Evolutionary conservation across 2,113 vertebrate species (phyloP).

Genomic region (Phalacrocorax brasilianus): DNA sequence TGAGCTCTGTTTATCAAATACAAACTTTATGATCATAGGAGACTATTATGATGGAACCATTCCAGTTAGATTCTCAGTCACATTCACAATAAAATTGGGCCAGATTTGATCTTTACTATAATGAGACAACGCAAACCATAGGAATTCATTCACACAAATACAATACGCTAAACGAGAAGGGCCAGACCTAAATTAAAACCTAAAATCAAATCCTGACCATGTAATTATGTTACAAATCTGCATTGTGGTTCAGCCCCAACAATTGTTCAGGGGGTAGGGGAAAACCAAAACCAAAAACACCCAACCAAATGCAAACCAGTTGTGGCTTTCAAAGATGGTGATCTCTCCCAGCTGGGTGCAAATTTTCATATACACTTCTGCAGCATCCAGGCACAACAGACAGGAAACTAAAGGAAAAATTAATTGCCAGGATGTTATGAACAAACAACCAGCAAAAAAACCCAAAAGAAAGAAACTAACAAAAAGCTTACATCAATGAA

Average conservation of each 20-base stretch:
- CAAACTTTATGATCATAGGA: background rate
- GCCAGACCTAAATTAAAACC: background rate
- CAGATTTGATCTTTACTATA: background rate
- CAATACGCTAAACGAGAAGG: background rate
- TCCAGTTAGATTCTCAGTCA: background rate
- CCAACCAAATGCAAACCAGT: background rate
- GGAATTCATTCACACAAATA: conserved; percentile 8
- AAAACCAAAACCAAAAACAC: background rate
- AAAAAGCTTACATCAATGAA: background rate
- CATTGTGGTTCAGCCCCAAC: background rate
- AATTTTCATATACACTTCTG: background rate
- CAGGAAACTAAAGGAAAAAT: background rate
- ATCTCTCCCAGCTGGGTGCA: background rate
- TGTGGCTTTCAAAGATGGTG: background rate
- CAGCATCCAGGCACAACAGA: background rate
- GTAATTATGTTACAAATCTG: background rate
- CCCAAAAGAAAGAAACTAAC: background rate
- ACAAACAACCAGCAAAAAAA: background rate
- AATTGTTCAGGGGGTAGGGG: background rate
- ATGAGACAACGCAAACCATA: background rate
- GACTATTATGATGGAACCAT: background rate
- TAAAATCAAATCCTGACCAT: background rate
- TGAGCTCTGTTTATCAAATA: background rate
- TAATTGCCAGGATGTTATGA: background rate
- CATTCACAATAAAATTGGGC: background rate